These are phyloP conservation scores for Propithecus coquereli DNA, from an alignment of 2,113 vertebrate species.

Conservation along the genomic window DNA sequence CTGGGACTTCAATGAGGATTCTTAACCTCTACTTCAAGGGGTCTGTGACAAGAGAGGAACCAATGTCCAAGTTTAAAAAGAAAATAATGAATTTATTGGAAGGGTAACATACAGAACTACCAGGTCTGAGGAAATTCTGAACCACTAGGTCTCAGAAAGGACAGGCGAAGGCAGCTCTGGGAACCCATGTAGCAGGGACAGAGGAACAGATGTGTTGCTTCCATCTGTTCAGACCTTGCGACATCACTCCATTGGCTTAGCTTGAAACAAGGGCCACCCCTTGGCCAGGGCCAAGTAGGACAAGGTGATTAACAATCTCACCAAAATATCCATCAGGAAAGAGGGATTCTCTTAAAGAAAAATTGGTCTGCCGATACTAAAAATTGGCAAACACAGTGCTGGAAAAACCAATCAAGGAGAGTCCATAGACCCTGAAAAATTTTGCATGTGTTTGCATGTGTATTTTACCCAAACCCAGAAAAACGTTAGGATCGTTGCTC, in stretches of 20 bases:
- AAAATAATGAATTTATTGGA: not conserved
- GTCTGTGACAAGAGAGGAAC: constrained; percentile 23
- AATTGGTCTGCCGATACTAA: not conserved
- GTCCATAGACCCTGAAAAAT: not conserved
- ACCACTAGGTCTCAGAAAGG: not conserved
- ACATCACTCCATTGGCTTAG: not conserved
- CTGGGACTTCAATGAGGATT: not conserved
- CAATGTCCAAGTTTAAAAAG: not conserved
- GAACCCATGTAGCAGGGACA: not conserved
- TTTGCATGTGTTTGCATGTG: not conserved
- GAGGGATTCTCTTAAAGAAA: not conserved
- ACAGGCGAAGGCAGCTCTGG: not conserved
- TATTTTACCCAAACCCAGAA: not conserved
- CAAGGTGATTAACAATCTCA: not conserved
- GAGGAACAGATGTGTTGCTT: not conserved
- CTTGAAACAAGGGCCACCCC: not conserved
- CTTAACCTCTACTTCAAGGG: not conserved
- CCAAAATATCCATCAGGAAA: not conserved
- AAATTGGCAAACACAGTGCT: not conserved
- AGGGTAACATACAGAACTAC: not conserved
- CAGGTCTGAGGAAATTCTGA: not conserved
- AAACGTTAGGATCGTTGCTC: not conserved
- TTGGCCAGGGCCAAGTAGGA: not conserved
- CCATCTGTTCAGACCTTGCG: not conserved
- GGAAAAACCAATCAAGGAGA: not conserved